Evolutionary conservation across 2,888 invertebrate species (phyloP), one percentile per base, ranked within the genome.

Genomic region (Dendrolimus pini): DNA sequence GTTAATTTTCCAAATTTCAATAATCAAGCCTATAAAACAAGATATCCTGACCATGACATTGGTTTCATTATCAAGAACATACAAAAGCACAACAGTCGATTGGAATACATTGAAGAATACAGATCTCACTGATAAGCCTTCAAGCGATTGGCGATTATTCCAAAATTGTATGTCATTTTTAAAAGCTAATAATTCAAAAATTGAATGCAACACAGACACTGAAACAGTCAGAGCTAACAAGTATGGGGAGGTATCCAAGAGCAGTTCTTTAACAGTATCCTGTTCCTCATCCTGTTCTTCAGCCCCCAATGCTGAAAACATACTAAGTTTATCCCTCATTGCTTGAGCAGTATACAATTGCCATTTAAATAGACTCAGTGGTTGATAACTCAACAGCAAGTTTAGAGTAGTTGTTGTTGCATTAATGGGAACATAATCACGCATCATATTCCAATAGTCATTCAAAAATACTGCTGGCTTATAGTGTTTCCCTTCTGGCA

Each of bases 161-260:
- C 99, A 99, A 82, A 99, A 99, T 84, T 99, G 99, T 74, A 99
- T 99, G 83, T 99, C 99, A 90, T 99, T 99, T 91, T 99, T 99
- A 84, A 99, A 99, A 54, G 99, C 99, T 59, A 99, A 92, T 68
- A 99, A 93, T 84, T 99, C 99, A 91, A 99, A 99, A 63, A 99
- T 94, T 60, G 98, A 99, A 89, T 99, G 99, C 18, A 99, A 91
- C 60, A 99, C 93, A 0, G 99, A 99, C 0, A 99, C 95, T 57
- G 94, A 92, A 61, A 99, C 94, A 2, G 99, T 99, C 58, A 99
- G 82, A 7, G 93, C 99, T 53, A 99, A 91, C 52, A 99, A 92
- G 77, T 98, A 98, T 0, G 99, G 98, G 76, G 98, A 99, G 1
- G 99, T 99, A 75, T 99, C 99, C 61, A 99, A 85, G 59, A 99